These are phyloP conservation scores for Ptiloglossa arizonensis DNA, from an alignment of 1,140 invertebrate genomes.

Conservation along the genomic window DNA sequence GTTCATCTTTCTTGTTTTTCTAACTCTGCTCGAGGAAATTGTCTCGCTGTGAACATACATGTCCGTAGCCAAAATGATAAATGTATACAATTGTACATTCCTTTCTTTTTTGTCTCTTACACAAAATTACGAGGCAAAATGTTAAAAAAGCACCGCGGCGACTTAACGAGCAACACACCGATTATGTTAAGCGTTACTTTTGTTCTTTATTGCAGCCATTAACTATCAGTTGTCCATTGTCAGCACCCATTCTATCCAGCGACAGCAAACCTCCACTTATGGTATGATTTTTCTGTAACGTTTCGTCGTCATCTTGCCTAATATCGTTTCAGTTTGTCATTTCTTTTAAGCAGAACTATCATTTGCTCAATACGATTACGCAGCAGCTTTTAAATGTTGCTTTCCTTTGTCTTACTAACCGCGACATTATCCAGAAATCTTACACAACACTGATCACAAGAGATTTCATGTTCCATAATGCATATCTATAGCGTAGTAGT, in stretches of 20 bases:
- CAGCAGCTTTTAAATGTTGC: slow-evolving; percentile 44
- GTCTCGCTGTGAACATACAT: background rate
- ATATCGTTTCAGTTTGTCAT: slow-evolving; percentile 39
- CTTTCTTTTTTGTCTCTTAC: slow-evolving; percentile 3
- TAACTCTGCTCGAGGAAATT: background rate
- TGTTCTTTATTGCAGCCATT: slow-evolving; percentile 81
- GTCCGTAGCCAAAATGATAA: slow-evolving; percentile 4
- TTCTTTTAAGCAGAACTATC: slow-evolving; percentile 32
- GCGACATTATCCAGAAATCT: slow-evolving; percentile 6
- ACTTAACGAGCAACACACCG: slow-evolving; percentile 51
- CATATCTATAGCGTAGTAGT: background rate
- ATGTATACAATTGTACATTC: slow-evolving; percentile 12
- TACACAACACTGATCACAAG: slow-evolving; percentile 50
- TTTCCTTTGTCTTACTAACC: slow-evolving; percentile 33
- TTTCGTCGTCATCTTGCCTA: slow-evolving; percentile 25
- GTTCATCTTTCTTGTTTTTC: background rate
- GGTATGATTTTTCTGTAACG: slow-evolving; percentile 79
- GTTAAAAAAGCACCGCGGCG: slow-evolving; percentile 41
- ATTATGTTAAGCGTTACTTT: slow-evolving; percentile 69
- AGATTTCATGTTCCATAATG: background rate
- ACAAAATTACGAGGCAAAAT: slow-evolving; percentile 20
- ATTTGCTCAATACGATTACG: slow-evolving; percentile 31
- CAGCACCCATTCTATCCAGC: slow-evolving; percentile 83
- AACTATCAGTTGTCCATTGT: slow-evolving; percentile 83
- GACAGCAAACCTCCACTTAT: slow-evolving; percentile 83